Evolutionary conservation across 2,888 invertebrate genomes (phyloP), one percentile per base, ranked within the genome.

Genomic region (Aleiodes alternator): DNA sequence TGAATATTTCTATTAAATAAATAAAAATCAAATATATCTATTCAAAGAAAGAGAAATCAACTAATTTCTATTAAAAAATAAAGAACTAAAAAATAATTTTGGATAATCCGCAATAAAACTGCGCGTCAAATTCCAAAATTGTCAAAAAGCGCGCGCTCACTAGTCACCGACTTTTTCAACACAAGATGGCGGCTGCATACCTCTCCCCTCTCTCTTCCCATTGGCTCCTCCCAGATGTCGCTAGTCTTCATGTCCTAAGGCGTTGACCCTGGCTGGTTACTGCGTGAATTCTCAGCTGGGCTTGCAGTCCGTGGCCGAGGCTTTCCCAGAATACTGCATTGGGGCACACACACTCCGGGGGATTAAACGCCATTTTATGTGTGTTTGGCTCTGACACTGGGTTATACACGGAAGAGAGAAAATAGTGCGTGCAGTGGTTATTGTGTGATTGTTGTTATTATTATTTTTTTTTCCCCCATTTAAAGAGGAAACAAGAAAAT

Each of bases 351-450:
- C 23, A 23, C 23, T 23, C 66, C 68, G 55, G 57, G 68, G 50
- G 16, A 43, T 64, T 14, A 64, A 64, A 84, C 87, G 88, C 87
- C 87, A 88, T 88, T 88, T 88, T 87, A 87, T 84, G 87, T 84
- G 87, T 88, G 87, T 86, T 87, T 87, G 87, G 85, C 85, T 85
- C 85, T 83, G 87, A 86, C 86, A 86, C 84, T 86, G 84, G 82
- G 82, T 23, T 23, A 23, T 43, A 55, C 51, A 76, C 61, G 69
- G 2, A 23, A 23, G 23, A 23, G 23, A 23, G 23, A 23, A 23
- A 23, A 59, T 66, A 55, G 76, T 61, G 72, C 50, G 72, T 73
- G 69, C 48, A 34, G 68, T 64, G 31, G 56, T 69, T 43, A 57
- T 38, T 38, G 23, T 38, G 71, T 69, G 48, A 50, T 53, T 72